These are phyloP conservation scores for Oceanites oceanicus DNA, from an alignment of 2,113 vertebrate species.

Conservation along the genomic window DNA sequence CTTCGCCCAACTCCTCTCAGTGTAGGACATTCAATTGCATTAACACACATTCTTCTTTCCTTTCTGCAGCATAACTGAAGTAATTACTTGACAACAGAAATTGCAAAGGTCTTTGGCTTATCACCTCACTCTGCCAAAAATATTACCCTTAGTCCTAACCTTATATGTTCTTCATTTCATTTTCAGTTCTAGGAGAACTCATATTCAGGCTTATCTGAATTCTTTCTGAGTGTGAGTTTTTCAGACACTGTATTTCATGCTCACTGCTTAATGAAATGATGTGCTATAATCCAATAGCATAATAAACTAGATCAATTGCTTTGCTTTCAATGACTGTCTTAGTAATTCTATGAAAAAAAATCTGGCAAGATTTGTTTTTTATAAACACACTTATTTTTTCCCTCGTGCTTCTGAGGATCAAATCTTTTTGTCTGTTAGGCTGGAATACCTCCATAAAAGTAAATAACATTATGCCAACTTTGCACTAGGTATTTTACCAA, in stretches of 20 bases:
- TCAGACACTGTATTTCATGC: background rate
- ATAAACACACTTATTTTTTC: background rate
- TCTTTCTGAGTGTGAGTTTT: background rate
- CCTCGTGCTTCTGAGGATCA: background rate
- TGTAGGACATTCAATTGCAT: background rate
- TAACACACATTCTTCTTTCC: background rate
- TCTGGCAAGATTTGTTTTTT: background rate
- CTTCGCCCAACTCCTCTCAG: background rate
- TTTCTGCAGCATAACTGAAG: background rate
- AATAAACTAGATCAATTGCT: background rate
- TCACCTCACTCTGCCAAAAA: background rate
- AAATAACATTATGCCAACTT: background rate
- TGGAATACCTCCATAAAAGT: background rate
- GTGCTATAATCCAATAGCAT: background rate
- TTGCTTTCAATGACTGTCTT: background rate
- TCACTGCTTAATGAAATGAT: background rate
- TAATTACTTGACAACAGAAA: background rate
- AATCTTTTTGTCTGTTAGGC: background rate
- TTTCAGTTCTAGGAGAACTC: background rate
- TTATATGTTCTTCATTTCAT: background rate
- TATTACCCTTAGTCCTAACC: background rate
- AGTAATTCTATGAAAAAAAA: background rate
- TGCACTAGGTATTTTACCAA: background rate
- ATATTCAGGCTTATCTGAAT: background rate
- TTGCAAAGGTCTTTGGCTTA: background rate